A percentile compares a stretch with the other conserved stretches of the same genome.
phyloP scores from a whole-genome alignment of 2,888 invertebrate genomes.

The Agyllia agylla region DNA sequence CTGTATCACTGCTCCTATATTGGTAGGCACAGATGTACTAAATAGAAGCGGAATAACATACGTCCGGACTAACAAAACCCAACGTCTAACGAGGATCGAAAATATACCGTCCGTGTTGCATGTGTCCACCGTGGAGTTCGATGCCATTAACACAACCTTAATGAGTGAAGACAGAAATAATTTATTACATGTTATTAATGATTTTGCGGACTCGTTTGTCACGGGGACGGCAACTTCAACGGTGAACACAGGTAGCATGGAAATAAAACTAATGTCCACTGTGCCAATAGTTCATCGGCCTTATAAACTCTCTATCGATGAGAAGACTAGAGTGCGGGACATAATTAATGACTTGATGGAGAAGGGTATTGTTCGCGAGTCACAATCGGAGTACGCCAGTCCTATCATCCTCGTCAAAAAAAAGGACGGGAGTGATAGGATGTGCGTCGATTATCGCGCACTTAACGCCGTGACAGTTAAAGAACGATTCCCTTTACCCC shows the following conservation, averaged over 20 bases:
- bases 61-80: too few species aligned
- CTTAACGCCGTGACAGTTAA: background rate
- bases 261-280: background rate
- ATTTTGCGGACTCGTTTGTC: background rate
- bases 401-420: background rate
- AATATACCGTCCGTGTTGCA: too few species aligned
- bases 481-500: background rate
- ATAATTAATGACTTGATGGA: background rate
- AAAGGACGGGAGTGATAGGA: background rate
- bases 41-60: too few species aligned
- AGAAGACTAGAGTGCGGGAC: background rate
- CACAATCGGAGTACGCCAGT: background rate
- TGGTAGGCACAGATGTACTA: too few species aligned
- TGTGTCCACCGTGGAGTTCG: too few species aligned
- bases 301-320: background rate
- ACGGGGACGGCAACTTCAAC: background rate
- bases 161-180: background rate
- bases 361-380: background rate
- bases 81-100: too few species aligned
- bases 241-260: background rate
- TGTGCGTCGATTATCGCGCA: background rate
- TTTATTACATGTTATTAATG: background rate
- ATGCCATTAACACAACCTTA: too few species aligned
- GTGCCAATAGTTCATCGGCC: background rate
- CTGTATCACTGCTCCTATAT: too few species aligned